A percentile compares a stretch with the other conserved stretches of the same genome.
Evolutionary conservation across 2,888 invertebrate species (phyloP).

Genomic region (Lacanobia oleracea): DNA sequence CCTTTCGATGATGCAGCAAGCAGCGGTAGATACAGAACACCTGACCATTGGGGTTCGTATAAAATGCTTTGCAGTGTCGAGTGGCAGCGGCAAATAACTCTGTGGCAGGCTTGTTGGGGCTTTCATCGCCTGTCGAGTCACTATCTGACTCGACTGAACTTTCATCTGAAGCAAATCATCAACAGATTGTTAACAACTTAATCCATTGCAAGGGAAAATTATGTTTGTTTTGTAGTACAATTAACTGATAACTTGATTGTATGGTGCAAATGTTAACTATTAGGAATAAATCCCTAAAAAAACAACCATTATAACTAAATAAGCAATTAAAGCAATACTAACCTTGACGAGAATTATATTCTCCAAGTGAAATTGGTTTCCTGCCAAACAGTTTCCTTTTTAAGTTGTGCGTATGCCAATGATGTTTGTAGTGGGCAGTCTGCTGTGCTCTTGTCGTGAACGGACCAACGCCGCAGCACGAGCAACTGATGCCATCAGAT

Average conservation of each 20-base stretch:
- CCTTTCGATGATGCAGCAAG: slow-evolving; percentile 93
- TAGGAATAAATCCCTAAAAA: neutral
- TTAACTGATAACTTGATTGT: neutral
- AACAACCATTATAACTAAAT: neutral
- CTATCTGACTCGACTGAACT: slow-evolving; percentile 85
- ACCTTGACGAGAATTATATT: slow-evolving; percentile 86
- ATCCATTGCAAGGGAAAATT: neutral
- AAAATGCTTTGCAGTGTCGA: slow-evolving; percentile 94
- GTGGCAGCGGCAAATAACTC: slow-evolving; percentile 89
- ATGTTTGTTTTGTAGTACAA: neutral
- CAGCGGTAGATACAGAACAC: slow-evolving; percentile 94
- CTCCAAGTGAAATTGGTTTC: slow-evolving; percentile 79
- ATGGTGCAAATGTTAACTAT: too few relatives aligned
- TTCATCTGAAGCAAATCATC: slow-evolving; percentile 75
- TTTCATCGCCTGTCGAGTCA: slow-evolving; percentile 84
- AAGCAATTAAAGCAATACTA: neutral
- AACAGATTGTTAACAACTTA: neutral
- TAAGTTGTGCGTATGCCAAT: slow-evolving; percentile 96
- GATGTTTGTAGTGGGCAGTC: slow-evolving; percentile 94
- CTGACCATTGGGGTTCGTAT: slow-evolving; percentile 92
- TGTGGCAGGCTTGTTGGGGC: slow-evolving; percentile 76
- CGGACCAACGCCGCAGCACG: slow-evolving; percentile 87
- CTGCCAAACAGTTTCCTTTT: slow-evolving; percentile 92
- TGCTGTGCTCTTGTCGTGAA: slow-evolving; percentile 92
- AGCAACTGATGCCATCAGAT: slow-evolving; percentile 84